Conservation (phyloP, 2,797 vertebrate genomes). For the Muscicapa comitata region DNA sequence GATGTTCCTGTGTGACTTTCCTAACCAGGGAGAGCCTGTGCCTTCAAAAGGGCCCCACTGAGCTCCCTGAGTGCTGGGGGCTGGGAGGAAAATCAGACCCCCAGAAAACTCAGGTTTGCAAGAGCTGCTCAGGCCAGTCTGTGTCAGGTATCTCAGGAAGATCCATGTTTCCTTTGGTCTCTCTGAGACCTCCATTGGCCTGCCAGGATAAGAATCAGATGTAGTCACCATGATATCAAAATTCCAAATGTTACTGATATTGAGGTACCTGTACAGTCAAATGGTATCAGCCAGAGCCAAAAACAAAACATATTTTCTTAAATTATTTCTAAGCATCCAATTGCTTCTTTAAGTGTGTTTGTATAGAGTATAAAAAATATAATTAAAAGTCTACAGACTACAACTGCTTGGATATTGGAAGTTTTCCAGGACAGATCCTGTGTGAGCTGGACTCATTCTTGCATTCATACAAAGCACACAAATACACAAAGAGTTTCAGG, state of each 20-base stretch:
- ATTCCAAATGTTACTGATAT: background rate
- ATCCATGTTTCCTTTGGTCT: background rate
- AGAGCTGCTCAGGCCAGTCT: background rate
- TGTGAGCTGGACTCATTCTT: background rate
- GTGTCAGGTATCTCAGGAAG: background rate
- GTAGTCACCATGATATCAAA: background rate
- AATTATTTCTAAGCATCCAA: background rate
- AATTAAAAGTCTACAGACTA: background rate
- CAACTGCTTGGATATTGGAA: background rate
- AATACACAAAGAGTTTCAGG: no score
- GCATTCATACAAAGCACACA: background rate
- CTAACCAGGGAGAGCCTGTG: background rate
- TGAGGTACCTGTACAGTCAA: background rate
- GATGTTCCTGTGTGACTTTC: background rate
- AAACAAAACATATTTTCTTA: background rate
- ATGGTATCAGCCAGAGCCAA: background rate
- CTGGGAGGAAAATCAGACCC: background rate
- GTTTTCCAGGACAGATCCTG: background rate
- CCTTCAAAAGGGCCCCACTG: background rate
- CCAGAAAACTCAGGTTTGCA: background rate
- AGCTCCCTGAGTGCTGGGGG: background rate
- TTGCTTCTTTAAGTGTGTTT: background rate
- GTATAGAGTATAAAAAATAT: background rate
- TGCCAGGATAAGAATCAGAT: background rate
- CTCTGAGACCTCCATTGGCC: background rate